Conservation (phyloP, 2,888 invertebrate genomes). For the Crocallis elinguaria region DNA sequence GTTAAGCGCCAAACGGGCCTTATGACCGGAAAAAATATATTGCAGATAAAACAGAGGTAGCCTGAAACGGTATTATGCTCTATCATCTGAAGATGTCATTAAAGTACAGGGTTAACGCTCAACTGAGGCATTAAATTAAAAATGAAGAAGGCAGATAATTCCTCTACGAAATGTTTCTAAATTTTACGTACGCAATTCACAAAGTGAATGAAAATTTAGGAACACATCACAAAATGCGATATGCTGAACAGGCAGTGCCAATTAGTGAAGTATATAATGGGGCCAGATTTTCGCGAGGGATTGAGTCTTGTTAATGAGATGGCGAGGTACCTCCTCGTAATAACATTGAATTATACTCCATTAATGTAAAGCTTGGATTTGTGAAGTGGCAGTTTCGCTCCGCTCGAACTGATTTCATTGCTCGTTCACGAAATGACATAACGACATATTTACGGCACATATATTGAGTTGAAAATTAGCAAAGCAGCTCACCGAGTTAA, state of each 20-base stretch:
- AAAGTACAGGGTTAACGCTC: neutral
- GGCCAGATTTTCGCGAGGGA: constrained; percentile 55
- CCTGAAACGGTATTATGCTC: constrained; percentile 40
- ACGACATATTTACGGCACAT: constrained; percentile 27
- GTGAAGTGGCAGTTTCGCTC: constrained; percentile 38
- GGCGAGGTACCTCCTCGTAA: constrained; percentile 44
- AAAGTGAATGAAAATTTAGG: constrained; percentile 14
- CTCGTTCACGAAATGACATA: constrained; percentile 23
- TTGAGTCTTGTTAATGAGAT: constrained; percentile 60
- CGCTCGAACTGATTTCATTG: constrained; percentile 36
- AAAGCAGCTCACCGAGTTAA: constrained; percentile 85
- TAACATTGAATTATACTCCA: constrained; percentile 53
- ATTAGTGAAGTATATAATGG: constrained; percentile 66
- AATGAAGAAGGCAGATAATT: neutral
- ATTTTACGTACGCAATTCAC: constrained; percentile 1
- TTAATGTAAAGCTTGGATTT: constrained; percentile 50
- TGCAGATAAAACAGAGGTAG: constrained; percentile 56
- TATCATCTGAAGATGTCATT: constrained; percentile 4
- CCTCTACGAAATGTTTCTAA: neutral
- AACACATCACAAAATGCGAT: constrained; percentile 37
- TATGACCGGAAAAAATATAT: constrained; percentile 57
- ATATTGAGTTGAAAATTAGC: constrained; percentile 12
- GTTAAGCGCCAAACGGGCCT: constrained; percentile 69
- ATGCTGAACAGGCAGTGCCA: constrained; percentile 56
- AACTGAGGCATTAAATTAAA: neutral